Conservation (phyloP, 2,113 vertebrate genomes). For the Chloroceryle aenea region DNA sequence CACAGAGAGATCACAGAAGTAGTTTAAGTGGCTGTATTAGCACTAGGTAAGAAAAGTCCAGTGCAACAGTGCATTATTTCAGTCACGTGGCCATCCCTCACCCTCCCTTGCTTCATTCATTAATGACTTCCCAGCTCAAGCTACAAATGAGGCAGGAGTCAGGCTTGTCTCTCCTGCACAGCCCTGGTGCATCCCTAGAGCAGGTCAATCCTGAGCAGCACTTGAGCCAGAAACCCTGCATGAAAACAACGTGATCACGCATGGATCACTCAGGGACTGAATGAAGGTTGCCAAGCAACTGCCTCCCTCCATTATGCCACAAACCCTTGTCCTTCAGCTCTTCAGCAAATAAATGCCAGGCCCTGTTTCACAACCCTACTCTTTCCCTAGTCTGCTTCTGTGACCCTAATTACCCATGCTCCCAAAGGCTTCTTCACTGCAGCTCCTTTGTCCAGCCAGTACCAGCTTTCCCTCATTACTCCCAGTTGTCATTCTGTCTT, state of each 20-base stretch:
- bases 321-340: conserved; percentile 56
- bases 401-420: neutral
- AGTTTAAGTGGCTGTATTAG: neutral
- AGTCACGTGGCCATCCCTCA: neutral
- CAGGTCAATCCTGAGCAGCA: neutral
- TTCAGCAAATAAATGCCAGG: conserved; percentile 41
- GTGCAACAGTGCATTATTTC: neutral
- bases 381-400: neutral
- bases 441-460: conserved; percentile 22
- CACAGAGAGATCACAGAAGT: neutral
- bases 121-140: neutral
- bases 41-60: neutral
- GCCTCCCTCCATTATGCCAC: neutral
- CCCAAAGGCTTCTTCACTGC: conserved; percentile 24
- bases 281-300: conserved; percentile 57
- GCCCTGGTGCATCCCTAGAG: neutral
- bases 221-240: neutral
- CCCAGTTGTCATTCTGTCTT: neutral
- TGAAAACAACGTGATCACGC: neutral
- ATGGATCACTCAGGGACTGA: neutral
- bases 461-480: neutral
- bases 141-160: neutral
- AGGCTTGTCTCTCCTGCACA: fast-evolving
- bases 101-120: neutral
- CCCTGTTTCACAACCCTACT: neutral